Base-by-base conservation (phyloP, 1,140 invertebrate species). In the Doryteuthis pealeii region DNA sequence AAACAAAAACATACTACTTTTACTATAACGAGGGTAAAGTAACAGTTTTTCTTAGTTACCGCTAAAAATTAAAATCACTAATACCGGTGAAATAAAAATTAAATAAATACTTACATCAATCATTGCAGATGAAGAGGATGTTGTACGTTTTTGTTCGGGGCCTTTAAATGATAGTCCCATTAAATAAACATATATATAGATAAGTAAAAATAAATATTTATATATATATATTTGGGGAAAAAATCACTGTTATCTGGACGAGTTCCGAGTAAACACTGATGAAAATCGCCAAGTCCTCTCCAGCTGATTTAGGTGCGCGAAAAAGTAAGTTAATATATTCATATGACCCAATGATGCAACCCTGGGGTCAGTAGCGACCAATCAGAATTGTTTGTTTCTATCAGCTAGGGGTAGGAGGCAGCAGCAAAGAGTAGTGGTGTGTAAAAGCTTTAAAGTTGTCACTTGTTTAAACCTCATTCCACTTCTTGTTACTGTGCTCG, bases 41-140 rank as follows among this genome's bases (percentile, higher is more conserved):
- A n/a, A n/a, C n/a, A n/a, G n/a, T n/a, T n/a, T n/a, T n/a, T n/a
- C n/a, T n/a, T n/a, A n/a, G n/a, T n/a, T n/a, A 40, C 35, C 4
- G 10, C 10, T 40, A 40, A 40, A 40, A 40, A 40, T 5, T 5
- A 40, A 40, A 40, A 40, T 3, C 10, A 5, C 35, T 40, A 40
- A 40, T 10, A 10, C 35, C 3, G 10, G 3, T 40, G 10, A 40
- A 40, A 40, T 40, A n/a, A n/a, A n/a, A n/a, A n/a, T n/a, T n/a
- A n/a, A n/a, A n/a, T n/a, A n/a, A n/a, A 40, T 40, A 62, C 54
- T 62, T 62, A 62, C 54, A 62, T 62, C 54, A 62, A 62, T 62
- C 54, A 62, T 62, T 62, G 54, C 54, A 62, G 54, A 6, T 5
- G 26, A 22, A 18, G 5, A 28, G 10, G 54, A 62, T 62, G 54